Evolutionary conservation across 2,113 vertebrate species (phyloP), one percentile per base, ranked within the genome.

Genomic region (Tetrax tetrax): DNA sequence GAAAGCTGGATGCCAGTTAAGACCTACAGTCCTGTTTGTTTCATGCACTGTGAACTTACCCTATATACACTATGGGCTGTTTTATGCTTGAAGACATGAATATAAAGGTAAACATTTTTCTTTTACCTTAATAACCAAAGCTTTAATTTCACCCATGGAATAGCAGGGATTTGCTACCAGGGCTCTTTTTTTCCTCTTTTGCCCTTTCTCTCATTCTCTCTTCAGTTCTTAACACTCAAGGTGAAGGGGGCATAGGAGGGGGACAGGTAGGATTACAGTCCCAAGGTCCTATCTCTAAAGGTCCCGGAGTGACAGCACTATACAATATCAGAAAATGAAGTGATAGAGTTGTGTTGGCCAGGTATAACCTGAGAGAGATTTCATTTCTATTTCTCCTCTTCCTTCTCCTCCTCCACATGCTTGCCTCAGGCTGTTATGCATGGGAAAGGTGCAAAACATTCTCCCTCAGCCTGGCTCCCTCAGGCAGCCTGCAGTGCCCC

Each of bases 271-370:
- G 74, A 75, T 95, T 97, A 96, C 91, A 96, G 91, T 90, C 92
- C 93, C 94, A 96, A 97, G 94, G 93, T 96, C 96, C 95, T 87
- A 90, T 87, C 93, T 94, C 94, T 89, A 76, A 94, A 97, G 94
- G 96, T 97, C 97, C 97, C 97, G 97, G 97, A 97, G 97, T 96
- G 95, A 96, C 91, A 95, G 96, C 90, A 80, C 82, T 93, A 12
- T 95, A 97, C 96, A 97, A 92, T 76, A 88, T 96, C 92, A 95
- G 96, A 96, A 96, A 97, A 96, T 82, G 79, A 93, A 97, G 89
- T 35, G 4, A 56, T 35, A 95, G 76, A 79, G 64, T 90, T 87
- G 78, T 1, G 77, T 95, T 95, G 91, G 93, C 93, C 93, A 50
- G 24, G 43, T 93, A 77, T 90, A 89, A 94, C 97, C 97, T 97